Evolutionary conservation across 92 coral and sea anemone genomes (phyloP).

Genomic region (Umimayanthus kanabou): DNA sequence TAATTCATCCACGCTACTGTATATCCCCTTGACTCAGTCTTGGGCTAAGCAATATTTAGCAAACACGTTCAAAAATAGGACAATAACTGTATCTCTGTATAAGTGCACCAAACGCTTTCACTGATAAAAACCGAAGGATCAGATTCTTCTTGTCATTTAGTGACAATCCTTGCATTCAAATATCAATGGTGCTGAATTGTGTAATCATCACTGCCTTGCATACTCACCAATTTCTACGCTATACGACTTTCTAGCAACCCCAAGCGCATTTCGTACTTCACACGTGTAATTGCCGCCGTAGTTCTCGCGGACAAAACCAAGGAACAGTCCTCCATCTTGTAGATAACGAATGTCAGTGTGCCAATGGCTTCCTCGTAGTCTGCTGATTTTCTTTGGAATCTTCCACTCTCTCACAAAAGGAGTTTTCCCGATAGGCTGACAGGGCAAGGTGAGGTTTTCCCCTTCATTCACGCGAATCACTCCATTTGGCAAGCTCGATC

Average conservation of each 20-base stretch:
- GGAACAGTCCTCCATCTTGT: slow-evolving; percentile 14
- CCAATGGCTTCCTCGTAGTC: slow-evolving; percentile 34
- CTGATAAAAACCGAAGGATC: too few relatives aligned
- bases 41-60: too few relatives aligned
- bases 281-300: slow-evolving; percentile 35
- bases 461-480: slow-evolving; percentile 29
- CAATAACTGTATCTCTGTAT: too few relatives aligned
- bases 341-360: slow-evolving; percentile 22
- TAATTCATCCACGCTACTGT: too few relatives aligned
- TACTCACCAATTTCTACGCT: slow-evolving; percentile 33
- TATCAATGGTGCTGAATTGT: too few relatives aligned
- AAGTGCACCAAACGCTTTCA: too few relatives aligned
- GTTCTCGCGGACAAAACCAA: slow-evolving; percentile 29
- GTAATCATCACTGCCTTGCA: neutral
- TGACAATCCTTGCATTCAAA: too few relatives aligned
- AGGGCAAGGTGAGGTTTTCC: slow-evolving; percentile 10
- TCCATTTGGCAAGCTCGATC: neutral
- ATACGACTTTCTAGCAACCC: slow-evolving; percentile 23
- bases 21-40: too few relatives aligned
- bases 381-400: slow-evolving; percentile 16
- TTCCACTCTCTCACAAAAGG: slow-evolving; percentile 41
- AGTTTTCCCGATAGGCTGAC: slow-evolving; percentile 27
- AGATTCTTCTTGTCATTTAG: too few relatives aligned
- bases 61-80: too few relatives aligned
- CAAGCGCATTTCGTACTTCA: slow-evolving; percentile 40